Percentiles rank a stretch among this genome's conserved stretches.
Conservation (phyloP, 1,140 invertebrate genomes). For the Drosophila orena region DNA sequence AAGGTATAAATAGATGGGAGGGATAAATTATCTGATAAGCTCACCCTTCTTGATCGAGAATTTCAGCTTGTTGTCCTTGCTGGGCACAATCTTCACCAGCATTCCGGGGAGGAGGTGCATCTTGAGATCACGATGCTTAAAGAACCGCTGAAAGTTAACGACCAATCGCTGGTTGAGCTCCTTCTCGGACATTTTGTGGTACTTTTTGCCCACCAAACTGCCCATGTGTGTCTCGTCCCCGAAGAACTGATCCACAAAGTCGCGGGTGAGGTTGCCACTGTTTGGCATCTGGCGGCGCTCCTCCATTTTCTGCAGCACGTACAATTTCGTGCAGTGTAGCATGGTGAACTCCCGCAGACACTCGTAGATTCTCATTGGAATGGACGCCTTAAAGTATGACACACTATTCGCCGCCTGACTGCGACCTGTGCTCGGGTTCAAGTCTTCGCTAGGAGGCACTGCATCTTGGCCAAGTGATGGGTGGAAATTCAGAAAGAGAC, state of each 20-base stretch:
- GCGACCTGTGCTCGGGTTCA: slow-evolving; percentile 31
- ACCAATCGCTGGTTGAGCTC: slow-evolving; percentile 75
- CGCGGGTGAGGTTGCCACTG: slow-evolving; percentile 74
- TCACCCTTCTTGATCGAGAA: slow-evolving; percentile 77
- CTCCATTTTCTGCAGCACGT: slow-evolving; percentile 81
- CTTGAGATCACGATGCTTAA: slow-evolving; percentile 83
- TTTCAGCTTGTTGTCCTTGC: slow-evolving; percentile 80
- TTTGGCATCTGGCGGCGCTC: slow-evolving; percentile 54
- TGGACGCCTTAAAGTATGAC: slow-evolving; percentile 77
- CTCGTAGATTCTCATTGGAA: slow-evolving; percentile 80
- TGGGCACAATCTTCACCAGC: slow-evolving; percentile 80
- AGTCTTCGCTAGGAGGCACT: slow-evolving; percentile 44
- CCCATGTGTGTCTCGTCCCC: slow-evolving; percentile 67
- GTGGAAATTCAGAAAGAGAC: slow-evolving; percentile 11
- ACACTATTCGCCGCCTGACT: slow-evolving; percentile 45
- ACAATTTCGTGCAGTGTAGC: slow-evolving; percentile 82
- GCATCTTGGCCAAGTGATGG: slow-evolving; percentile 27
- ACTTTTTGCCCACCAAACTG: slow-evolving; percentile 67
- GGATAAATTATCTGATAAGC: neutral
- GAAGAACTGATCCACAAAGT: slow-evolving; percentile 81
- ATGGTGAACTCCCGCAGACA: slow-evolving; percentile 68
- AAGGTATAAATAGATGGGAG: neutral
- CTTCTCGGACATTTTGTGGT: slow-evolving; percentile 68
- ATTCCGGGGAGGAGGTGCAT: slow-evolving; percentile 78
- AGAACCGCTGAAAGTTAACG: slow-evolving; percentile 75